These are phyloP conservation scores for Falcunculus frontatus DNA, from an alignment of 2,113 vertebrate species.

Conservation along the genomic window DNA sequence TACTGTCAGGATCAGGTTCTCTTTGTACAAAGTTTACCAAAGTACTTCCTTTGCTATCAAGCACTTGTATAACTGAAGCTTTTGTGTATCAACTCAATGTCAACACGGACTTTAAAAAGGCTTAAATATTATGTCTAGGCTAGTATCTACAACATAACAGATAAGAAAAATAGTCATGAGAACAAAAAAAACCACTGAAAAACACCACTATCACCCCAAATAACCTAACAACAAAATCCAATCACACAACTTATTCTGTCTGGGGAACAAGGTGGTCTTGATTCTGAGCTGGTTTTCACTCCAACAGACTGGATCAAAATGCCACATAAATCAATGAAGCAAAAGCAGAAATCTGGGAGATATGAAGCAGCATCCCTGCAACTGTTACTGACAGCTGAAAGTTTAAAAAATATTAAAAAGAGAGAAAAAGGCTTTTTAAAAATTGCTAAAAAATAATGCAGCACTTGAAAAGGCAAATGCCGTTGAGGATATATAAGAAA, in stretches of 20 bases:
- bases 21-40: neutral
- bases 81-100: neutral
- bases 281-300: neutral
- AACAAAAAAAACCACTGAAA: neutral
- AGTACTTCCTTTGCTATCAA: neutral
- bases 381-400: neutral
- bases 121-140: neutral
- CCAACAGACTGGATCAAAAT: neutral
- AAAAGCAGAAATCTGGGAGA: neutral
- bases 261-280: neutral
- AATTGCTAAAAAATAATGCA: neutral
- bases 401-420: neutral
- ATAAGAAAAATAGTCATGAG: neutral
- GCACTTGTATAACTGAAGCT: neutral
- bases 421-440: neutral
- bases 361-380: neutral
- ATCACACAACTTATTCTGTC: neutral
- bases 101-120: neutral
- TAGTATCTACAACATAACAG: neutral
- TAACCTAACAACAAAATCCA: neutral
- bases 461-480: neutral
- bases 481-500: neutral
- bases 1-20: neutral
- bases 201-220: neutral
- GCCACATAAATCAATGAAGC: neutral